These are phyloP conservation scores for Lottia gigantea DNA, from an alignment of 2,888 invertebrate species.

Conservation along the genomic window DNA sequence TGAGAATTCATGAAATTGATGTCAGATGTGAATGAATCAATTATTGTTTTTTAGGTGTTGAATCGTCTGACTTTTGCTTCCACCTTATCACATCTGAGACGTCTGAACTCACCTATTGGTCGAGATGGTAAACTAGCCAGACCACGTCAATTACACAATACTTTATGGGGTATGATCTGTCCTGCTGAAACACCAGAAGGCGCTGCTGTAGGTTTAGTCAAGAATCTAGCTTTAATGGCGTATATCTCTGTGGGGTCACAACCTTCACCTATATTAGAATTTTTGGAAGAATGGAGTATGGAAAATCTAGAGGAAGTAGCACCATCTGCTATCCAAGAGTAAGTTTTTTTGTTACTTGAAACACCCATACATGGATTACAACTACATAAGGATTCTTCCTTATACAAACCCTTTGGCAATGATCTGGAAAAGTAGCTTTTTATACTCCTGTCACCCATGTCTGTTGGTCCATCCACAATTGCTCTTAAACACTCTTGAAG, in stretches of 20 bases:
- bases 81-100: constrained; percentile 95
- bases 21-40: neutral
- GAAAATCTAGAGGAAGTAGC: constrained; percentile 99
- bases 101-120: constrained; percentile 99
- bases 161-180: constrained; percentile 99
- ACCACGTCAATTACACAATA: constrained; percentile 98
- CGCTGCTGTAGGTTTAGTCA: constrained; percentile 84
- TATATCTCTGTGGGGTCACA: constrained; percentile 99
- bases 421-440: too few species aligned
- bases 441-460: too few species aligned
- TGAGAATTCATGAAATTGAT: neutral
- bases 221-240: constrained; percentile 99
- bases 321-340: constrained; percentile 96
- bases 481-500: too few species aligned
- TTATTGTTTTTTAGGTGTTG: constrained; percentile 76
- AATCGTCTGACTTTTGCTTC: constrained; percentile 98
- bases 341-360: constrained; percentile 34
- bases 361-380: too few species aligned
- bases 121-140: constrained; percentile 98
- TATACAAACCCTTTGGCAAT: too few species aligned
- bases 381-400: too few species aligned
- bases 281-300: constrained; percentile 99
- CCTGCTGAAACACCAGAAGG: constrained; percentile 98
- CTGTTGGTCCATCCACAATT: too few species aligned
- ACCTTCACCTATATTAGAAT: constrained; percentile 98